phyloP scores from a whole-genome alignment of 2,113 vertebrate genomes.

The Speoplatyrhinus poulsoni region DNA sequence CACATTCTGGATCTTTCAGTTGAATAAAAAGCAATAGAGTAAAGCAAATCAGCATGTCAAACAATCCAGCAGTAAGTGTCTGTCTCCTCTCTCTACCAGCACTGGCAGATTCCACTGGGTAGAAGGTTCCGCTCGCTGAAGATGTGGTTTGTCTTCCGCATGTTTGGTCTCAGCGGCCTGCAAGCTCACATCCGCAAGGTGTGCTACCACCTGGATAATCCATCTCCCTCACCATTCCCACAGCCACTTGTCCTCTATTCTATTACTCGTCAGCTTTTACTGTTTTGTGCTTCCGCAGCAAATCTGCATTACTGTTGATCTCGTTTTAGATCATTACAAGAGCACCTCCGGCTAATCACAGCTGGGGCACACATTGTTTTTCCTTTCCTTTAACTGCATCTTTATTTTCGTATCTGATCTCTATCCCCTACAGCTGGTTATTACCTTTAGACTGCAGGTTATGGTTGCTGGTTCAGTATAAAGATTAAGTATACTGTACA shows the following conservation, averaged over 20 bases:
- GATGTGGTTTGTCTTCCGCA: slow-evolving; percentile 94
- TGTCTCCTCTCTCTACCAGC: slow-evolving; percentile 70
- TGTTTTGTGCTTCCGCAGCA: background rate
- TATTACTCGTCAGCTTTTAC: background rate
- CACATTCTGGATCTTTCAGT: background rate
- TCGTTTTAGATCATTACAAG: too few species aligned
- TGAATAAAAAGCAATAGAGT: background rate
- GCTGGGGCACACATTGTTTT: too few species aligned
- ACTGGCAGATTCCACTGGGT: slow-evolving; percentile 95
- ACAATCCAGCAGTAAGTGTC: too few species aligned
- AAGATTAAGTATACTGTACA: background rate
- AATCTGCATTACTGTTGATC: too few species aligned
- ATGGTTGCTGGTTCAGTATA: background rate
- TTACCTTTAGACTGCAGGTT: background rate
- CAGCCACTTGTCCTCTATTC: background rate
- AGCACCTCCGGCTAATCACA: too few species aligned
- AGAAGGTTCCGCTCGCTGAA: slow-evolving; percentile 94
- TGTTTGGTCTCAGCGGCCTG: slow-evolving; percentile 87
- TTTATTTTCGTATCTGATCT: too few species aligned
- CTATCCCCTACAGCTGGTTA: too few species aligned
- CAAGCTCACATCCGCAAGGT: slow-evolving; percentile 92
- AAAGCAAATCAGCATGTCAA: too few species aligned
- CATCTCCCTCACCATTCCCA: background rate
- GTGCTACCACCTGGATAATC: background rate
- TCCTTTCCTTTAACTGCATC: too few species aligned